These are phyloP conservation scores for Hyles euphorbiae DNA, from an alignment of 1,140 invertebrate species.

Conservation along the genomic window DNA sequence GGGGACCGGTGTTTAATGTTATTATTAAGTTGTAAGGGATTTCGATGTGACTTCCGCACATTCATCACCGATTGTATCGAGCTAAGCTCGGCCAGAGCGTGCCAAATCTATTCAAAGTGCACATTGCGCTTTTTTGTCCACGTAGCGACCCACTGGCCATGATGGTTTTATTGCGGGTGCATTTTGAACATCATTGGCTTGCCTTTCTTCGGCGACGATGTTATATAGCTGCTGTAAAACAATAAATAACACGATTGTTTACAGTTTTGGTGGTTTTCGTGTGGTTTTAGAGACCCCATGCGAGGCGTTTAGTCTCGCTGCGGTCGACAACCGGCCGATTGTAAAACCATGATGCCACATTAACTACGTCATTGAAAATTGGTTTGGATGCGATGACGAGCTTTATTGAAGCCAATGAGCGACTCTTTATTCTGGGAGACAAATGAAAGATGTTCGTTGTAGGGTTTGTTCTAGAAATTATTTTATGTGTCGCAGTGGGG, in stretches of 20 bases:
- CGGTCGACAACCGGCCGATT: slow-evolving; percentile 29
- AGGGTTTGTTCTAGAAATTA: slow-evolving; percentile 9
- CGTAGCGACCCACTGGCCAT: slow-evolving; percentile 36
- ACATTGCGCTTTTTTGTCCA: slow-evolving; percentile 56
- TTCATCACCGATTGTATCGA: slow-evolving; percentile 41
- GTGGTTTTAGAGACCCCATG: slow-evolving; percentile 42
- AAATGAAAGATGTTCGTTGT: slow-evolving; percentile 26
- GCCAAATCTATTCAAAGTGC: slow-evolving; percentile 58
- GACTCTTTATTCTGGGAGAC: slow-evolving; percentile 32
- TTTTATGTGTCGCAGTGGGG: slow-evolving; percentile 35
- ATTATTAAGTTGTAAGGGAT: slow-evolving; percentile 66
- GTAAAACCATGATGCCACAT: slow-evolving; percentile 53
- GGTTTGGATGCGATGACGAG: slow-evolving; percentile 34
- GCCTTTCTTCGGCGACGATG: slow-evolving; percentile 43
- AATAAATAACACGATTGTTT: slow-evolving; percentile 65
- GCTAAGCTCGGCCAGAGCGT: slow-evolving; percentile 44
- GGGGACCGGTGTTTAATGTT: slow-evolving; percentile 61
- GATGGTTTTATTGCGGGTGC: slow-evolving; percentile 64
- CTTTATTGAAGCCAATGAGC: slow-evolving; percentile 27
- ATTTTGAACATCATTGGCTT: slow-evolving; percentile 52
- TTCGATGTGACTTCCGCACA: slow-evolving; percentile 57
- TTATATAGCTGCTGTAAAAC: slow-evolving; percentile 67
- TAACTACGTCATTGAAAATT: slow-evolving; percentile 37
- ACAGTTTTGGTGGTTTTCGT: slow-evolving; percentile 36
- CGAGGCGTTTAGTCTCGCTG: slow-evolving; percentile 42